phyloP scores from a whole-genome alignment of 2,888 invertebrate genomes.

The Furcula furcula region DNA sequence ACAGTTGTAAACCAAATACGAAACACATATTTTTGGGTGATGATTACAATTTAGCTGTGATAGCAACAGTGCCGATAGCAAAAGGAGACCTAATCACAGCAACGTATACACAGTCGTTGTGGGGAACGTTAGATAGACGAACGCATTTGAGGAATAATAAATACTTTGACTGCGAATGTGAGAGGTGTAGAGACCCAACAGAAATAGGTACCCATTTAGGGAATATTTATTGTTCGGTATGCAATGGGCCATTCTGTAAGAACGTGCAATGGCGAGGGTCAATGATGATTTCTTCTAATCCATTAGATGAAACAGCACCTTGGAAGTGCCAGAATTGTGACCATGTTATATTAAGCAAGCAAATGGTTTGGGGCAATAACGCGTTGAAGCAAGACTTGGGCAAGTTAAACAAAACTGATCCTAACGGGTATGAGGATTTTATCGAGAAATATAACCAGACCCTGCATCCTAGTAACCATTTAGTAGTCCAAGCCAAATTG shows the following conservation, averaged over 20 bases:
- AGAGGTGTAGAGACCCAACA: constrained; percentile 85
- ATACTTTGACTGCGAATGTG: constrained; percentile 86
- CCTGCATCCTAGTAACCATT: constrained; percentile 85
- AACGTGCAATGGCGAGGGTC: constrained; percentile 43
- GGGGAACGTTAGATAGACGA: constrained; percentile 85
- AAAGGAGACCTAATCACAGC: constrained; percentile 86
- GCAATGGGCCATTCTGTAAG: constrained; percentile 69
- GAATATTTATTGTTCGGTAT: constrained; percentile 84
- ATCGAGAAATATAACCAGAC: constrained; percentile 83
- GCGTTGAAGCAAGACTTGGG: constrained; percentile 82
- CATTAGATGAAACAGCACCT: constrained; percentile 78
- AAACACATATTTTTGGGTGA: constrained; percentile 84
- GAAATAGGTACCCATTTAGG: constrained; percentile 85
- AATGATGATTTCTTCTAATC: constrained; percentile 82
- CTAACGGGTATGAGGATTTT: constrained; percentile 83
- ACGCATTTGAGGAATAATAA: constrained; percentile 83
- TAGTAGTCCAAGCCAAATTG: constrained; percentile 85
- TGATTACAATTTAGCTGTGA: constrained; percentile 81
- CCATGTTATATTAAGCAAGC: constrained; percentile 78
- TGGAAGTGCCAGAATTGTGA: constrained; percentile 87
- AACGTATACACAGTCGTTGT: constrained; percentile 86
- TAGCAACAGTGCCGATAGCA: constrained; percentile 84
- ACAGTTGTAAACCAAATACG: constrained; percentile 88
- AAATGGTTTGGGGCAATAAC: constrained; percentile 84
- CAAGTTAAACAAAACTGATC: constrained; percentile 74